Evolutionary conservation across 2,888 invertebrate genomes (phyloP), one percentile per base, ranked within the genome.

Genomic region (Caenorhabditis auriculariae): DNA sequence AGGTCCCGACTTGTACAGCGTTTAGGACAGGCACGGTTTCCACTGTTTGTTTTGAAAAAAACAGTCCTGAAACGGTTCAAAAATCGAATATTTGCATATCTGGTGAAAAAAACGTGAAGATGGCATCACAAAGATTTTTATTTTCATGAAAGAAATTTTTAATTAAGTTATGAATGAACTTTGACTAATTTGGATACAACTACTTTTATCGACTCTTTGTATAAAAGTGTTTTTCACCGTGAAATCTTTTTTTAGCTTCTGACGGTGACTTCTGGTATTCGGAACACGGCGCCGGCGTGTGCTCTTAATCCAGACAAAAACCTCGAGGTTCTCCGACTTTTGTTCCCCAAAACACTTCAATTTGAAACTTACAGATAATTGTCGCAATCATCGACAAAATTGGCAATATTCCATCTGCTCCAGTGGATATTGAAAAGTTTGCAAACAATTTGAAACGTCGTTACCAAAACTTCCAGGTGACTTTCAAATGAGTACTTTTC

Each of bases 401-500:
- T 27, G 79, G 78, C 41, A 66, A 59, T 21, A 47, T 74, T 24
- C 74, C 77, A 0, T 61, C 67, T 6, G 69, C 69, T 15, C 62
- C 77, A 1, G 69, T 74, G 6, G 75, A 75, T 47, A 75, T 80
- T 39, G 78, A 80, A 48, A 78, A 75, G 57, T 80, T 80, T 50
- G 77, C 79, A 15, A 80, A 80, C 53, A 71, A 72, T 52, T 46
- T 79, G 39, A 73, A 78, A 39, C 45, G 75, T 21, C 55, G 66
- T 37, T 78, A 74, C 59, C 75, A 73, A 48, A 76, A 80, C 47
- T 80, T 76, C 68, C 79, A 78, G 66, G 78, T 77, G 4, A 37
- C 57, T 49, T 44, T 9, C 26, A 41, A 41, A 41, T 17, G 17
- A 41, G 7, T n/a, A 17, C 9, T 17, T 17, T 17, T 41, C 42